Base-by-base conservation (phyloP, 2,888 invertebrate species). In the Xiphydria camelus region DNA sequence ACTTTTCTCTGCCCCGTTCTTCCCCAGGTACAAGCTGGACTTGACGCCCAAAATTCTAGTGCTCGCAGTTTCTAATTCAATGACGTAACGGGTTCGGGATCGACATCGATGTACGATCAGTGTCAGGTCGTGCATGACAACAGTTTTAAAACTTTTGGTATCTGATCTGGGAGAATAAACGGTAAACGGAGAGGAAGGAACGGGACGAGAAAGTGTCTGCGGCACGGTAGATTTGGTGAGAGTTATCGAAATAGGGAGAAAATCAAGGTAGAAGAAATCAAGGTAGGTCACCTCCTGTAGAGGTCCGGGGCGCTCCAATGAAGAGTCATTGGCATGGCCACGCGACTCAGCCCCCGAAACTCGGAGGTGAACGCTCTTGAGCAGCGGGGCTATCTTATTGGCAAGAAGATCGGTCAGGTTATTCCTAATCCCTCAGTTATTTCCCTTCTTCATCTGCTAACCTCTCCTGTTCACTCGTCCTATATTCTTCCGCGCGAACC, bases 351-450 rank as follows among this genome's bases (percentile, higher is more conserved):
- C 81, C 84, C 88, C 76, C 84, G 87, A 77, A 86, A 84, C 79
- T 91, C 91, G 66, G 91, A 92, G 80, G 85, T 89, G 59, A 87
- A 87, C 75, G 90, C 91, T 71, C 82, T 91, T 78, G 88, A 89
- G 75, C 86, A 89, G 77, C 82, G 89, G 70, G 91, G 91, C 66
- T 91, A 91, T 77, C 78, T 86, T 48, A 88, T 92, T 71, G 88
- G 89, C 57, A 87, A 88, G 75, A 91, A 91, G 79, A 89, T 94
- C 68, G 94, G 94, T 51, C 89, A 75, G 72, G 75, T 74, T 56
- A 46, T 49, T 55, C 10, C 4, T 34, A 35, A 39, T 10, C 17
- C 3, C 14, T 18, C 19, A n/a, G 26, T 10, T 18, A n/a, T 29
- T 45, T 12, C 23, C 1, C 15, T 26, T 37, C 19, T 32, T n/a